Base-by-base conservation (phyloP, 2,113 vertebrate species). In the Speoplatyrhinus poulsoni region DNA sequence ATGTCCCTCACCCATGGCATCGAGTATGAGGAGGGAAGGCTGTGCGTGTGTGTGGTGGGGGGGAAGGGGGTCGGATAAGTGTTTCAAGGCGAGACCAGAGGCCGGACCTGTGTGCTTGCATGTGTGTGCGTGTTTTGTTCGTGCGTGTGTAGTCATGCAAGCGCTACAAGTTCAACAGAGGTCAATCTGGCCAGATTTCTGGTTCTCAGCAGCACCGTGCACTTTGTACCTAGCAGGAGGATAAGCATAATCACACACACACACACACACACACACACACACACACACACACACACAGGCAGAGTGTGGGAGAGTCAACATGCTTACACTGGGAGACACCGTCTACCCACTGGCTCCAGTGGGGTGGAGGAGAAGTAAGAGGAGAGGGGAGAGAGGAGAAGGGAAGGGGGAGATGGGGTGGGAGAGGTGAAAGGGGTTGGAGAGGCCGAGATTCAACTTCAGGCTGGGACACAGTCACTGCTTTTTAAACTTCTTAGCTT, bases 201-300 rank as follows among this genome's bases (percentile, higher is more conserved):
- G 71, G 70, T 48, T 46, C 26, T n/a, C 0, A 66, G 76, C 65
- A 66, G 76, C 65, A 61, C 69, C 77, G 67, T 59, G 77, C 78
- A 79, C 68, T 84, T 75, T 79, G 71, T 68, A 68, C 68, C 68
- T 74, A 81, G 81, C 52, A 3, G 76, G 82, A 79, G 73, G 73
- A 66, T 26, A 26, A 26, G 2, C 26, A 26, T 26, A 26, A 26
- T 26, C 56, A 60, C 55, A 69, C 32, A 36, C 5, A 57, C 54
- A 65, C 16, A 60, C 55, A 69, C 32, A 36, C 5, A 57, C 54
- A 65, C 16, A 61, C 65, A 69, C 69, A 78, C 59, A 71, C 72
- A 57, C 15, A 75, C n/a, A 53, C 70, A 68, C 55, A 62, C 9
- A 78, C 69, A 72, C 70, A 70, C 72, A 82, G 81, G 80, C 60